Conservation (phyloP, 2,888 invertebrate species). For the Tetrapedia diversipes region DNA sequence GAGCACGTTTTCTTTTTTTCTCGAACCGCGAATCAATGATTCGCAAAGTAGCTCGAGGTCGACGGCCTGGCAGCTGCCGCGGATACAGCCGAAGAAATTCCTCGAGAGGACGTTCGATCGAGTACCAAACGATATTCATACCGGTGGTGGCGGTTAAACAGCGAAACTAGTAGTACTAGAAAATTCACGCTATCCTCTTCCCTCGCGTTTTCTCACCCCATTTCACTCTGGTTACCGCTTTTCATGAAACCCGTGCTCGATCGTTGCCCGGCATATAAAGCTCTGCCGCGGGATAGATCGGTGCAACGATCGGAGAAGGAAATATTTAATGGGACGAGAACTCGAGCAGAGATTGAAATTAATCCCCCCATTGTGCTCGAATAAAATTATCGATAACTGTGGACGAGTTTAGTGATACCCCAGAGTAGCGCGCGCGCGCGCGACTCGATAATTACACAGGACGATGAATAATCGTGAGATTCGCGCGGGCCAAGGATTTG, state of each 20-base stretch:
- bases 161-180: constrained; percentile 18
- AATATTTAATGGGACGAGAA: not conserved
- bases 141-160: no score
- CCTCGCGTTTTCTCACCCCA: constrained; percentile 6
- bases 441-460: constrained; percentile 46
- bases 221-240: constrained; percentile 28
- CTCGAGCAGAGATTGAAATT: constrained; percentile 12
- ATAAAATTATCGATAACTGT: constrained; percentile 37
- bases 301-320: not conserved
- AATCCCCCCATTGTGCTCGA: not conserved
- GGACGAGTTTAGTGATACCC: constrained; percentile 62
- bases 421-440: constrained; percentile 20
- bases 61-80: constrained; percentile 57
- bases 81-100: constrained; percentile 51
- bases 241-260: constrained; percentile 27
- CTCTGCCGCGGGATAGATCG: not conserved
- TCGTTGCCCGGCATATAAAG: not conserved
- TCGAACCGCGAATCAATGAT: constrained; percentile 70
- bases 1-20: constrained; percentile 42
- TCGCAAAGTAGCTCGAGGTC: constrained; percentile 70
- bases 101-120: constrained; percentile 66
- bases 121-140: constrained; percentile 57
- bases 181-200: constrained; percentile 40
- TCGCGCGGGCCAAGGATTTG: constrained; percentile 33
- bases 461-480: constrained; percentile 45